phyloP scores from a whole-genome alignment of 2,113 vertebrate species.

The Grantiella picta region DNA sequence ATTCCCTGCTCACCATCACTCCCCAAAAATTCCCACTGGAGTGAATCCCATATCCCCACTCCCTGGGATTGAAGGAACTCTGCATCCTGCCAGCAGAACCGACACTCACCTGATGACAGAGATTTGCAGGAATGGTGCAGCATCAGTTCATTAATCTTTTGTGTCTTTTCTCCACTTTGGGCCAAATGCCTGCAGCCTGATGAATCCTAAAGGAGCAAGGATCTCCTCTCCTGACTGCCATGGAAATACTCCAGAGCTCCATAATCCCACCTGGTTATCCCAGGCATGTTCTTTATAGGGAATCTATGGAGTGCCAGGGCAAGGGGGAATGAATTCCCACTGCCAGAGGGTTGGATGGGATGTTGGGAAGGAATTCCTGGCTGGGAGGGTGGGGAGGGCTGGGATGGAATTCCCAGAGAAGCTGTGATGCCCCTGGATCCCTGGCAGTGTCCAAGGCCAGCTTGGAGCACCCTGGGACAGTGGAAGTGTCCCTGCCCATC shows the following conservation, averaged over 20 bases:
- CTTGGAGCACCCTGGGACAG: neutral
- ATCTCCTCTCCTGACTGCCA: neutral
- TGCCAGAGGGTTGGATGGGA: neutral
- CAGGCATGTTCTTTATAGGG: neutral
- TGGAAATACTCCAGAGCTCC: neutral
- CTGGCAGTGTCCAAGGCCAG: neutral
- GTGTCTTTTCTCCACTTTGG: neutral
- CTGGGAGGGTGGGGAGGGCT: neutral
- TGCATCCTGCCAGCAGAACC: neutral
- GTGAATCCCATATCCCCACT: neutral
- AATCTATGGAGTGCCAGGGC: neutral
- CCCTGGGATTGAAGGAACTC: neutral
- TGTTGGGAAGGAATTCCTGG: neutral
- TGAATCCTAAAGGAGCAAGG: neutral
- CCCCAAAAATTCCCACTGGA: neutral
- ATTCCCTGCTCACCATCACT: neutral
- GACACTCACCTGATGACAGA: rapidly evolving
- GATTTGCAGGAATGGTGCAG: neutral
- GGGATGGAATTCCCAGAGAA: neutral
- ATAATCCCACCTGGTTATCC: neutral
- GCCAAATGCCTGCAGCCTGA: neutral
- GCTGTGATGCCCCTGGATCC: neutral
- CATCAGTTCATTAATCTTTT: neutral
- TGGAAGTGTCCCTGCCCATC: neutral
- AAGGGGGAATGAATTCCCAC: neutral